phyloP scores from a whole-genome alignment of 2,113 vertebrate genomes.

The Pedionomus torquatus region DNA sequence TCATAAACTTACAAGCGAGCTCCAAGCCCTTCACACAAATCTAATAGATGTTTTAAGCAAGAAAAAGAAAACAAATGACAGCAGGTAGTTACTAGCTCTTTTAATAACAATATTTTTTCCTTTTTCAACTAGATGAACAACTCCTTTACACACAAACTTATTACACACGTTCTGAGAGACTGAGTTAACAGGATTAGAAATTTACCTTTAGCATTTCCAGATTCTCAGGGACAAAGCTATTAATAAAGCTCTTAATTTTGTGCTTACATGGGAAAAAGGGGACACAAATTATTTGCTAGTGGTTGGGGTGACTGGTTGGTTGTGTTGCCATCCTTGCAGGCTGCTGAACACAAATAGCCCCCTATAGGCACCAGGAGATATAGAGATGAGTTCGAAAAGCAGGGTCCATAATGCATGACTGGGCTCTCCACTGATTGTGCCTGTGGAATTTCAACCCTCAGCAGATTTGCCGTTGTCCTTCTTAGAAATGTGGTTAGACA shows the following conservation, averaged over 20 bases:
- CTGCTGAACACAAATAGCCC: neutral
- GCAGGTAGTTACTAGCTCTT: neutral
- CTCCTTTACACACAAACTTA: neutral
- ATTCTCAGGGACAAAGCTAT: neutral
- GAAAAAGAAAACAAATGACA: neutral
- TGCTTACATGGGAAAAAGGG: neutral
- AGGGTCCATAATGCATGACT: neutral
- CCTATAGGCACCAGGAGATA: neutral
- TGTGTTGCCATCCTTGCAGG: neutral
- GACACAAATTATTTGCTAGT: neutral
- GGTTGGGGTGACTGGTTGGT: neutral
- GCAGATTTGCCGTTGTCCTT: neutral
- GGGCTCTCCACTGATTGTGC: neutral
- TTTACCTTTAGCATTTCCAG: neutral
- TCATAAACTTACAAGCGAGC: neutral
- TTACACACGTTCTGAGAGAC: neutral
- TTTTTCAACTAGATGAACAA: neutral
- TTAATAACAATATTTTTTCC: neutral
- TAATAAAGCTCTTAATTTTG: neutral
- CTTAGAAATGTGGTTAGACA: neutral
- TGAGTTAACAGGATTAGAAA: neutral
- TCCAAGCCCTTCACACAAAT: neutral
- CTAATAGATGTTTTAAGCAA: neutral
- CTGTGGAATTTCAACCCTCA: slow-evolving; percentile 2
- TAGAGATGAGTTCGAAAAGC: neutral